phyloP scores from a whole-genome alignment of 2,888 invertebrate species.

The Ornithoptera alexandrae region DNA sequence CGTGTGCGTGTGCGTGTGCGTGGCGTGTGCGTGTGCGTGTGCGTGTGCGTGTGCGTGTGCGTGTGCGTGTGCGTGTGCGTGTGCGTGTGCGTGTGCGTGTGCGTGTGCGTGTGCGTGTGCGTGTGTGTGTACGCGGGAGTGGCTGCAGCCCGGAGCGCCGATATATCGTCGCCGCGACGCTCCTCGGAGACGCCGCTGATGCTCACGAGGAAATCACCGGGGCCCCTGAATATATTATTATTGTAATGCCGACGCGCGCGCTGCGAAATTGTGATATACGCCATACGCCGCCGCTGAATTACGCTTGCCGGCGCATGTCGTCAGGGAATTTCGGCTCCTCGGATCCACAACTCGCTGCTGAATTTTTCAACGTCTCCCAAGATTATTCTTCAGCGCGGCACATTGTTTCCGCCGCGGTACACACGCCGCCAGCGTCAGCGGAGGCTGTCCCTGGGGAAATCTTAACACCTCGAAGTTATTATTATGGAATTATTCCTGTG shows the following conservation, averaged over 20 bases:
- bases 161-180: slow-evolving; percentile 33
- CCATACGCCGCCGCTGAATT: slow-evolving; percentile 48
- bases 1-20: too few relatives aligned
- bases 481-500: too few relatives aligned
- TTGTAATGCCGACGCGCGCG: slow-evolving; percentile 73
- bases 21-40: too few relatives aligned
- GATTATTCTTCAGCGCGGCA: slow-evolving; percentile 39
- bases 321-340: slow-evolving; percentile 63
- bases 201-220: slow-evolving; percentile 56
- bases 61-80: too few relatives aligned
- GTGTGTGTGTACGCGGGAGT: too few relatives aligned
- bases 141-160: slow-evolving; percentile 8
- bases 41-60: too few relatives aligned
- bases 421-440: slow-evolving; percentile 21
- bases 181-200: slow-evolving; percentile 47
- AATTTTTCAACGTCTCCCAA: slow-evolving; percentile 56
- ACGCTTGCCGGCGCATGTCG: slow-evolving; percentile 47
- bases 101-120: too few relatives aligned
- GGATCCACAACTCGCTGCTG: slow-evolving; percentile 40
- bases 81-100: too few relatives aligned
- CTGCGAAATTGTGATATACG: slow-evolving; percentile 69
- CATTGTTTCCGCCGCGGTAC: slow-evolving; percentile 34
- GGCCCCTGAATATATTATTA: slow-evolving; percentile 76
- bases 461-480: too few relatives aligned
- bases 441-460: slow-evolving; percentile 14